Percentiles rank a stretch among this genome's conserved stretches.
These are phyloP conservation scores for Microdon myrmicae DNA, from an alignment of 2,888 invertebrate genomes.

Conservation along the genomic window DNA sequence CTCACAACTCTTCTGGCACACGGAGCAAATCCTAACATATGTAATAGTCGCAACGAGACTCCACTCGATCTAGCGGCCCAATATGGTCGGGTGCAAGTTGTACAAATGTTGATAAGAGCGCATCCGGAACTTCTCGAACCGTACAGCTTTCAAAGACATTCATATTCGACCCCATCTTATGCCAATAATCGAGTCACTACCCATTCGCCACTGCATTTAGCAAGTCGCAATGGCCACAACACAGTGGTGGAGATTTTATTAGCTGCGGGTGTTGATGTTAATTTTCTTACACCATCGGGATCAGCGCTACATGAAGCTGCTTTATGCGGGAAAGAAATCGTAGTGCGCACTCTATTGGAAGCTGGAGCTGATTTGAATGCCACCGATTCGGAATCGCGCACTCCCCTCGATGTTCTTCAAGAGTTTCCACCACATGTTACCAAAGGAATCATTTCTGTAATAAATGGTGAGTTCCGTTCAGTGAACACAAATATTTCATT, in stretches of 20 bases:
- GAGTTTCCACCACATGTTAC: conserved; percentile 91
- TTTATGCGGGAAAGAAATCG: conserved; percentile 88
- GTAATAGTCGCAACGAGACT: conserved; percentile 88
- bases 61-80: conserved; percentile 95
- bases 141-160: conserved; percentile 67
- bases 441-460: conserved; percentile 84
- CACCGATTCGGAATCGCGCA: conserved; percentile 81
- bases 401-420: conserved; percentile 85
- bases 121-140: conserved; percentile 85
- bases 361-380: conserved; percentile 84
- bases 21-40: conserved; percentile 88
- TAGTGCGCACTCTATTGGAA: conserved; percentile 83
- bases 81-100: conserved; percentile 85
- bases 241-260: conserved; percentile 85
- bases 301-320: conserved; percentile 95
- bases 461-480: conserved; percentile 83
- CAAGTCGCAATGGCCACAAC: conserved; percentile 91
- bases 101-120: conserved; percentile 84
- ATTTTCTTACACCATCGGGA: conserved; percentile 85
- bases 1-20: conserved; percentile 84
- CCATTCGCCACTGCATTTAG: conserved; percentile 91
- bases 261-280: conserved; percentile 87
- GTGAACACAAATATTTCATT: not conserved
- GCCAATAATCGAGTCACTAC: conserved; percentile 60
- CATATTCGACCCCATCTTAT: not conserved